These are phyloP conservation scores for Hyposoter dolosus DNA, from an alignment of 2,888 invertebrate genomes.

Conservation along the genomic window DNA sequence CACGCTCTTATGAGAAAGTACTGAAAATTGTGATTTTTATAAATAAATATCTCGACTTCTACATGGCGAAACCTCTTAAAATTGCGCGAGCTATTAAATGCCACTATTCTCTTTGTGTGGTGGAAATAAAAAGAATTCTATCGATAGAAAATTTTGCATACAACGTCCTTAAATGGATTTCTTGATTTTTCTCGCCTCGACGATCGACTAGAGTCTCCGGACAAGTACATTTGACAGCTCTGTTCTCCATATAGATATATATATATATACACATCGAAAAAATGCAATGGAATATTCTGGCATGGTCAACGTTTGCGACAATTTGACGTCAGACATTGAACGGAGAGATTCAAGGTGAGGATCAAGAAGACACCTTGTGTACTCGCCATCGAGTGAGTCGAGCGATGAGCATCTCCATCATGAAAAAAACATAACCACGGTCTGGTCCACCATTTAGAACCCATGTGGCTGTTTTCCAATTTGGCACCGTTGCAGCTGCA, in stretches of 20 bases:
- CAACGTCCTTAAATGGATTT: too few species aligned
- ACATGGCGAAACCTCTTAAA: too few species aligned
- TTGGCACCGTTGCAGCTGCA: slow-evolving; percentile 78
- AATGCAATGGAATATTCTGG: slow-evolving; percentile 29
- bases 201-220: too few species aligned
- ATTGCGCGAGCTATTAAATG: too few species aligned
- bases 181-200: too few species aligned
- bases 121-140: too few species aligned
- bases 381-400: slow-evolving; percentile 83
- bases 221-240: too few species aligned
- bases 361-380: slow-evolving; percentile 80
- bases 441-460: slow-evolving; percentile 74
- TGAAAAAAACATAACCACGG: slow-evolving; percentile 75
- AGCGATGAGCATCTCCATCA: slow-evolving; percentile 75
- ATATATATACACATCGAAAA: slow-evolving; percentile 2
- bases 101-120: too few species aligned
- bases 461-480: slow-evolving; percentile 66
- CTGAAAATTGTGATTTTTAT: too few species aligned
- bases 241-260: background rate
- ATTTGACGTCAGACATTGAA: slow-evolving; percentile 43
- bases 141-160: too few species aligned
- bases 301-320: slow-evolving; percentile 46
- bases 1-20: too few species aligned
- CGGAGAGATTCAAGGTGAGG: slow-evolving; percentile 54
- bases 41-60: too few species aligned